Percentiles rank a stretch among this genome's conserved stretches.
Conservation (phyloP, 2,113 vertebrate species). For the Nannobrachium achirus region DNA sequence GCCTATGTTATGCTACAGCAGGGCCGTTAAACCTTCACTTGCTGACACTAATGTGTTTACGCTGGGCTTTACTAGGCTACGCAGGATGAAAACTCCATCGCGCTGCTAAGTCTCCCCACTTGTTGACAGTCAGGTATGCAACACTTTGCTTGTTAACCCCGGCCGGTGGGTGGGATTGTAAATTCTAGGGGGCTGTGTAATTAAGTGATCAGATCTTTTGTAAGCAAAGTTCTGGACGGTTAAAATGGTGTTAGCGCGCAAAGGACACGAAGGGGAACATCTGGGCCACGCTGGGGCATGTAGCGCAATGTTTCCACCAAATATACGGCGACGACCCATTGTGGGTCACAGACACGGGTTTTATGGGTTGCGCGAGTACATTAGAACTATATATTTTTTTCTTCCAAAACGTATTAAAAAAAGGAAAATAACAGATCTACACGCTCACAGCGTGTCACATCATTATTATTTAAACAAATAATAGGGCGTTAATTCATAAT, state of each 20-base stretch:
- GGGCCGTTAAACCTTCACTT: not conserved
- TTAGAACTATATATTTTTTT: too few relatives aligned
- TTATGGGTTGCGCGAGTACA: too few relatives aligned
- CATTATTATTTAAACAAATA: too few relatives aligned
- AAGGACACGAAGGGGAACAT: not conserved
- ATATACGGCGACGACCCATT: too few relatives aligned
- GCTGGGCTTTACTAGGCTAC: not conserved
- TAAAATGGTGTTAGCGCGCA: not conserved
- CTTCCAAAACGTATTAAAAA: too few relatives aligned
- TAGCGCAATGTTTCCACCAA: too few relatives aligned
- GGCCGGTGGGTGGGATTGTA: not conserved
- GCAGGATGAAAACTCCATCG: not conserved
- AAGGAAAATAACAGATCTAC: not conserved
- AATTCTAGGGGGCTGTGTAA: not conserved
- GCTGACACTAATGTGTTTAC: constrained; percentile 1
- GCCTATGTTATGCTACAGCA: not conserved
- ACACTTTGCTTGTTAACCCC: not conserved
- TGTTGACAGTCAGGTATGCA: not conserved
- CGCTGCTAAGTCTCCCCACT: too few relatives aligned
- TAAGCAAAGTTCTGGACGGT: not conserved
- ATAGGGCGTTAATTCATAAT: too few relatives aligned
- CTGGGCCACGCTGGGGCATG: not conserved
- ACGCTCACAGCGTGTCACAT: too few relatives aligned
- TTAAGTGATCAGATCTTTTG: not conserved
- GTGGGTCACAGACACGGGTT: too few relatives aligned